Percentiles rank a stretch among this genome's conserved stretches.
Evolutionary conservation across 2,797 vertebrate genomes (phyloP).

Genomic region (Psittacula derbiana): DNA sequence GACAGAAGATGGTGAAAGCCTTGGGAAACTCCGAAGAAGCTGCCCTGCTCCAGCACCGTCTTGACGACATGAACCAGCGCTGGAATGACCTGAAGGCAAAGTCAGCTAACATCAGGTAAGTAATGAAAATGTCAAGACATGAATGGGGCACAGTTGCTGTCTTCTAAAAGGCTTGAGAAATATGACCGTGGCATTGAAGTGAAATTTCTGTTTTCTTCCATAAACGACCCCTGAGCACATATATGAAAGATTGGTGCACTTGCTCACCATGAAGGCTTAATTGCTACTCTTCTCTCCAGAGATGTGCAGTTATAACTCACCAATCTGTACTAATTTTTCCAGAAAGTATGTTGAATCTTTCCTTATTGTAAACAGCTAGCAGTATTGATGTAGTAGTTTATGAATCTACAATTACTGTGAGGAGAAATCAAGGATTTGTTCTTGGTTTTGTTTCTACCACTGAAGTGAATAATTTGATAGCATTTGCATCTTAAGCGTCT

Average conservation of each 20-base stretch:
- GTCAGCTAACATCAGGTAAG: slow-evolving; percentile 92
- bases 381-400: not conserved
- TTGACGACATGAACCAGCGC: slow-evolving; percentile 99
- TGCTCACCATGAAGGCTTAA: not conserved
- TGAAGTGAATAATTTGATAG: not conserved
- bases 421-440: not conserved
- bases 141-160: not conserved
- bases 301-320: not conserved
- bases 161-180: not conserved
- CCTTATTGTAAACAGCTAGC: not conserved
- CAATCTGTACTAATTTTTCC: not conserved
- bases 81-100: slow-evolving; percentile 95
- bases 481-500: not conserved
- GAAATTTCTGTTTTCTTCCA: not conserved
- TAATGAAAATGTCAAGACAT: not conserved
- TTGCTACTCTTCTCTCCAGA: not conserved
- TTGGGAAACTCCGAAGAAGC: slow-evolving; percentile 94
- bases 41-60: slow-evolving; percentile 90
- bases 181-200: not conserved
- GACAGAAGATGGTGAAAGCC: slow-evolving; percentile 95
- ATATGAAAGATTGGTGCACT: not conserved
- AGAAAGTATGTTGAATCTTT: not conserved
- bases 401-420: not conserved
- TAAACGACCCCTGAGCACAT: not conserved
- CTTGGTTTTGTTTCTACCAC: not conserved